Evolutionary conservation across 2,888 invertebrate species (phyloP), one percentile per base, ranked within the genome.

Genomic region (Leucoma salicis): DNA sequence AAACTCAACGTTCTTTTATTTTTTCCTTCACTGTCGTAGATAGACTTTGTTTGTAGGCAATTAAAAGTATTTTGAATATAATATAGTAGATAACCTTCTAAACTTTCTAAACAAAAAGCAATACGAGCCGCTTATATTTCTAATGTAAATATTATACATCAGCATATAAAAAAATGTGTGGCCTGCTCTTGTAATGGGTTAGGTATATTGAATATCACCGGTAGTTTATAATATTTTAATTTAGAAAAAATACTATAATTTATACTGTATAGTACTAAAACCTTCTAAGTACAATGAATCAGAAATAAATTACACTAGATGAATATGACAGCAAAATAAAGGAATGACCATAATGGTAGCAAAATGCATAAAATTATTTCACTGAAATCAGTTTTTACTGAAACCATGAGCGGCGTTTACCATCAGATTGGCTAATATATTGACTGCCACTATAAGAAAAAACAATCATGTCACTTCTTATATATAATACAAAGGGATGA

Each of bases 51-150:
- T 50, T 52, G 45, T 57, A 57, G 56, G 47, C 50, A 59, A 16
- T 37, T 47, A 37, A 62, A 61, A 61, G 61, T 66, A 66, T 56
- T 53, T 55, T 64, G 52, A 59, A 61, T 46, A 63, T 52, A 59
- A 38, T 49, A 49, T 53, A 49, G 46, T 55, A 31, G 16, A n/a
- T 31, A 54, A 43, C 46, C n/a, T 58, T 46, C 47, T 50, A 47
- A 41, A 39, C 2, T 46, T 48, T 8, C 6, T 56, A 49, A 47
- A 62, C 59, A 57, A 62, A 66, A 78, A 85, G 82, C 82, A 84
- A 84, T 84, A 86, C 67, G 43, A 70, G 68, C 78, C 77, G 85
- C 85, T 84, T 82, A 71, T 31, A 61, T 71, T 60, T 51, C 44
- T 61, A 53, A 55, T 72, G 70, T 70, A 67, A 56, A 70, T 70